Conservation (phyloP, 2,113 vertebrate genomes). For the Callipepla californica region DNA sequence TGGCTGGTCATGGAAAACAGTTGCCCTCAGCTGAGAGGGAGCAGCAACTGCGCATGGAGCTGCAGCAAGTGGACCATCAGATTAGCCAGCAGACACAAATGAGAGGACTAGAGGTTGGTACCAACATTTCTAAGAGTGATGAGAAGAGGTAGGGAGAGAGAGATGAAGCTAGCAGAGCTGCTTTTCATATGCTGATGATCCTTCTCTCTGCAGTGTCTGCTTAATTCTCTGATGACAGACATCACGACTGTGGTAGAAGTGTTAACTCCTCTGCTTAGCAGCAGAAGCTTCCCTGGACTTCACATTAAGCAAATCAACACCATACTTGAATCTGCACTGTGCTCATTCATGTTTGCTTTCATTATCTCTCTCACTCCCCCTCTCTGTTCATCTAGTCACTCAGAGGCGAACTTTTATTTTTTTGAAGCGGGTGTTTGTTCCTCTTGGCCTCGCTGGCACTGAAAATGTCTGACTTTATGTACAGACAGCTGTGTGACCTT, state of each 20-base stretch:
- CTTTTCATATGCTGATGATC: neutral
- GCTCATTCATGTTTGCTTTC: neutral
- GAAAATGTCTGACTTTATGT: neutral
- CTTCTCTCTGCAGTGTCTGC: neutral
- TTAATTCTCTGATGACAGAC: neutral
- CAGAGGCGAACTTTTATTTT: neutral
- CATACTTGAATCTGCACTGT: neutral
- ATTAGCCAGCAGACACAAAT: slow-evolving; percentile 97
- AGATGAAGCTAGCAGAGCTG: neutral
- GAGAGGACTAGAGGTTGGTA: slow-evolving; percentile 88
- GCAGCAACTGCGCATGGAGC: slow-evolving; percentile 94
- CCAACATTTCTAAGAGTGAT: neutral
- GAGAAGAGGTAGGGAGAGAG: neutral
- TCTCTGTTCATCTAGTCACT: neutral
- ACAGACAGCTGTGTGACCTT: neutral
- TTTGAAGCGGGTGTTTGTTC: neutral
- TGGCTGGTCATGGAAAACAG: slow-evolving; percentile 80
- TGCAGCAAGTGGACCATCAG: slow-evolving; percentile 97
- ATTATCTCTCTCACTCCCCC: neutral
- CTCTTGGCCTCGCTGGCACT: neutral
- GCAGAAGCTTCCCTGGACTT: neutral
- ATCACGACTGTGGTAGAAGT: neutral
- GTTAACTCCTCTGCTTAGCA: neutral
- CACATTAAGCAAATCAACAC: rapidly evolving
- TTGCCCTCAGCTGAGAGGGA: slow-evolving; percentile 88